A percentile compares a stretch with the other conserved stretches of the same genome.
These are phyloP conservation scores for Pseudopleuronectes americanus DNA, from an alignment of 2,797 vertebrate species.

Conservation along the genomic window DNA sequence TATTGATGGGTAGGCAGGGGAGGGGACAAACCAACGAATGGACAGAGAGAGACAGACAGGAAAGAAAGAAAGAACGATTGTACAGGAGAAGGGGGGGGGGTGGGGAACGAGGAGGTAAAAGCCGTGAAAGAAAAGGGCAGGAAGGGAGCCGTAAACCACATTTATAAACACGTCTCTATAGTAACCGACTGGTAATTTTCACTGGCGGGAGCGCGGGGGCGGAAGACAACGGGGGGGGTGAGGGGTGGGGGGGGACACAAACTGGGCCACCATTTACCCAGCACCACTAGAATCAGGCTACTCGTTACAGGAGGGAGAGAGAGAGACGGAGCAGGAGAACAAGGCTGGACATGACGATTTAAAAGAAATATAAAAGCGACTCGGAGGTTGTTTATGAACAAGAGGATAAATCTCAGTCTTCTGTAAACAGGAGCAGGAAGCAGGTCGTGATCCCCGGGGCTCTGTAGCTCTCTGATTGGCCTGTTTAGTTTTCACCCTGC, in stretches of 20 bases:
- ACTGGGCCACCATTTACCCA: conserved; percentile 79
- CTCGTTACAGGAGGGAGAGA: conserved; percentile 58
- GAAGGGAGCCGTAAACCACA: conserved; percentile 81
- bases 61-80: conserved; percentile 7
- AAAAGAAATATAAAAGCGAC: conserved; percentile 18
- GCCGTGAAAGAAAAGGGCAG: conserved; percentile 69
- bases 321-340: conserved; percentile 15
- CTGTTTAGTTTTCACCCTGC: conserved; percentile 58
- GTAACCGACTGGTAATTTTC: conserved; percentile 85
- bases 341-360: conserved; percentile 17
- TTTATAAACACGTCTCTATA: conserved; percentile 86
- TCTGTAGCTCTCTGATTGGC: conserved; percentile 70
- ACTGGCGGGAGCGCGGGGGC: conserved; percentile 43
- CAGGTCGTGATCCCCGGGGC: conserved; percentile 58
- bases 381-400: no score
- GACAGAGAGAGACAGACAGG: conserved; percentile 13
- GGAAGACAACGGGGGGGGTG: conserved; percentile 30
- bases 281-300: conserved; percentile 57
- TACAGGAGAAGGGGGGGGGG: conserved; percentile 42
- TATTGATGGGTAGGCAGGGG: no score
- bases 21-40: no score
- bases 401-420: not conserved
- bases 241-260: conserved; percentile 49
- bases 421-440: conserved; percentile 50
- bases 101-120: conserved; percentile 64